Conservation (phyloP, 2,888 invertebrate species). For the Philereme vetulata region DNA sequence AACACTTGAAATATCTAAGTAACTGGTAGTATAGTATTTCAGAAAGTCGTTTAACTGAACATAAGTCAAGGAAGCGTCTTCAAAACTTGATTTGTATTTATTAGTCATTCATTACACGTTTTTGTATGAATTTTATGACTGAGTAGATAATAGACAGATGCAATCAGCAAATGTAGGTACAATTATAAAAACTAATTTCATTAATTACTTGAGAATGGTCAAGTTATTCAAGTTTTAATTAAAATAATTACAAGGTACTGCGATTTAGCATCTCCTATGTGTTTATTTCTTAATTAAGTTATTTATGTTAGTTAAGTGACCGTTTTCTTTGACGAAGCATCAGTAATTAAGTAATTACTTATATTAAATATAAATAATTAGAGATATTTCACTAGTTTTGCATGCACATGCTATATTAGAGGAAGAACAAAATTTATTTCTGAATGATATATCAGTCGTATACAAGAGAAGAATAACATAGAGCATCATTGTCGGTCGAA, state of each 20-base stretch:
- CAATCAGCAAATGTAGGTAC: constrained; percentile 26
- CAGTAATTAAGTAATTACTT: too few species aligned
- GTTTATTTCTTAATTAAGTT: constrained; percentile 11
- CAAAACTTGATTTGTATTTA: constrained; percentile 41
- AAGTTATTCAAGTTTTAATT: constrained; percentile 29
- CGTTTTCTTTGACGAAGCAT: background rate
- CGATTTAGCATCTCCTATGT: constrained; percentile 9
- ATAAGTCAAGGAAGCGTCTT: constrained; percentile 23
- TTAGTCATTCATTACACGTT: constrained; percentile 41
- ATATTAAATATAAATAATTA: too few species aligned
- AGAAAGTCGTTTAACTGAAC: constrained; percentile 14
- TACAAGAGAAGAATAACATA: too few species aligned
- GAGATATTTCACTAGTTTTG: too few species aligned
- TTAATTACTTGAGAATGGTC: constrained; percentile 23
- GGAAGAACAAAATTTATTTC: too few species aligned
- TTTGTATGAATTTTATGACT: constrained; percentile 43
- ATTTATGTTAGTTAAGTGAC: background rate
- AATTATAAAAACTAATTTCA: constrained; percentile 26
- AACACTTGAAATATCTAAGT: too few species aligned
- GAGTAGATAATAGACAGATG: constrained; percentile 23
- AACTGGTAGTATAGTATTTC: background rate
- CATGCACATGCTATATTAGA: too few species aligned
- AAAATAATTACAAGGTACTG: constrained; percentile 17
- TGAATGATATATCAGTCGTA: too few species aligned
- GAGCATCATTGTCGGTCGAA: too few species aligned